Base-by-base conservation (phyloP, 2,113 vertebrate species). In the Triplophysa rosa region DNA sequence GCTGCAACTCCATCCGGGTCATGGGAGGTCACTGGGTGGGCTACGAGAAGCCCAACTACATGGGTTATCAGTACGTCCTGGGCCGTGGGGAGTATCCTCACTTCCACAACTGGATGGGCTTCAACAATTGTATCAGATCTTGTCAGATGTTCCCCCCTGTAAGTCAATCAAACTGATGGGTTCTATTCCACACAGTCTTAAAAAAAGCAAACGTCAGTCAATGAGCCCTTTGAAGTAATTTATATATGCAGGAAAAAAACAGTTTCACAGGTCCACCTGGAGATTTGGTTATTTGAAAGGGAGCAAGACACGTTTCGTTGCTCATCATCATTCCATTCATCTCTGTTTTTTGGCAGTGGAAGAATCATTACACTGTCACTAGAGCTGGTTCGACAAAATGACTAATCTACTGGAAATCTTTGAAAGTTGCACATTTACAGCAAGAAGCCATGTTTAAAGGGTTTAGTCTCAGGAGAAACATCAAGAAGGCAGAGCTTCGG, bases 101-200 rank as follows among this genome's bases (percentile, higher is more conserved):
- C 86, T 89, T 85, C 85, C 85, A 91, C 86, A 49, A 76, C 82
- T 93, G 89, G 86, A 90, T 92, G 87, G 90, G 90, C 79, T 92
- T 88, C 90, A 93, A 92, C 89, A 92, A 91, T 89, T 92, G 91
- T 80, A 80, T 93, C 77, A 92, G 92, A 83, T 93, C 92, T 86
- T 93, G 91, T 91, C 91, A 91, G 86, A 91, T 91, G 91, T 91
- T 90, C 86, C 68, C 89, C 62, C 91, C 90, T 54, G 92, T 93
- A 91, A 93, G 93, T 93, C 87, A 90, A 85, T 89, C 88, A 90
- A 88, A 87, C 70, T 84, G 89, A 89, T 86, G 79, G 82, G 82
- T 78, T 82, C 42, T 66, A 76, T 84, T 75, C 54, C 77, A 29
- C 73, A 71, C 61, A 88, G 87, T 91, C 85, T 89, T 17, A 17